A percentile compares a stretch with the other conserved stretches of the same genome.
Conservation (phyloP, 2,888 invertebrate species). For the Zygaena filipendulae region DNA sequence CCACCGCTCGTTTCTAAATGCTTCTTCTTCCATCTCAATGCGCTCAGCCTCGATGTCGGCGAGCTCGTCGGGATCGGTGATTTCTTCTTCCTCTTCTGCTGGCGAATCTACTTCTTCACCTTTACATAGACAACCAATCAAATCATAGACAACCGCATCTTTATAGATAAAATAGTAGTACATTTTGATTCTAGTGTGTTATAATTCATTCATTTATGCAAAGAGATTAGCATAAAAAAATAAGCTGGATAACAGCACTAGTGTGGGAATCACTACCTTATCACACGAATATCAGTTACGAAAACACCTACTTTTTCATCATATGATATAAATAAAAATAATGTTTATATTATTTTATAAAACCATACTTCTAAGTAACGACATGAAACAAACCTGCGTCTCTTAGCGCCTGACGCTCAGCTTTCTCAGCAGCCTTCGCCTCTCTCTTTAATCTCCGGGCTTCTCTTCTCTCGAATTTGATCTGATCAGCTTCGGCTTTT, state of each 20-base stretch:
- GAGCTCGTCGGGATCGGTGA: slow-evolving; percentile 43
- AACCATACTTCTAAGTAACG: too few relatives aligned
- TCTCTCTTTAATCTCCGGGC: slow-evolving; percentile 40
- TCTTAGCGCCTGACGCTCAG: slow-evolving; percentile 35
- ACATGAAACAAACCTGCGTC: slow-evolving; percentile 34
- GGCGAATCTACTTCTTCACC: slow-evolving; percentile 52
- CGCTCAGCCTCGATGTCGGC: slow-evolving; percentile 55
- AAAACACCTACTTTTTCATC: too few relatives aligned
- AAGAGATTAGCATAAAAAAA: too few relatives aligned
- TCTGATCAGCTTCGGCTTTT: slow-evolving; percentile 30
- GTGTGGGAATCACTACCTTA: too few relatives aligned
- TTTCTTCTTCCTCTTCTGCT: slow-evolving; percentile 45
- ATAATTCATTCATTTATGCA: not conserved
- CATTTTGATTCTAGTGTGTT: too few relatives aligned
- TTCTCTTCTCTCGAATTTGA: slow-evolving; percentile 41
- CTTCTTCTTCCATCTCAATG: slow-evolving; percentile 39
- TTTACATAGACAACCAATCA: too few relatives aligned
- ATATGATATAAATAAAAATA: too few relatives aligned
- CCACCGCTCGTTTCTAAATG: slow-evolving; percentile 50
- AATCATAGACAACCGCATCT: not conserved
- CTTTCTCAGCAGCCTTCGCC: slow-evolving; percentile 31
- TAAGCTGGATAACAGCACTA: too few relatives aligned
- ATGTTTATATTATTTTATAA: too few relatives aligned
- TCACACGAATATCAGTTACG: too few relatives aligned
- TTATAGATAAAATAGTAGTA: not conserved